These are phyloP conservation scores for Chrysopa pallens DNA, from an alignment of 1,140 invertebrate genomes.

Conservation along the genomic window DNA sequence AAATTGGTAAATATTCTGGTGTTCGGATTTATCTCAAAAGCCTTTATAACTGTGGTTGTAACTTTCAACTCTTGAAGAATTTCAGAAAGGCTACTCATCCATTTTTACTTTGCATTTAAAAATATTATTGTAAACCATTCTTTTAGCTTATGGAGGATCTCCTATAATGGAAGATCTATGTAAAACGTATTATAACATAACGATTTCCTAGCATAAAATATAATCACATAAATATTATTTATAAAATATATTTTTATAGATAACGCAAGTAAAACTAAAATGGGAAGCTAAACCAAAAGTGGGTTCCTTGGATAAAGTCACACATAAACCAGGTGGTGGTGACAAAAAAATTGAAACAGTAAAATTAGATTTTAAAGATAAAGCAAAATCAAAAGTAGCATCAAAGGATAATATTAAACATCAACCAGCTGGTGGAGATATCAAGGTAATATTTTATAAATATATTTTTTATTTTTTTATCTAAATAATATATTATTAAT, in stretches of 20 bases:
- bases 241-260: constrained; percentile 31
- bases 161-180: not conserved
- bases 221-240: not conserved
- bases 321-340: constrained; percentile 80
- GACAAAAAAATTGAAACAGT: constrained; percentile 82
- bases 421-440: constrained; percentile 67
- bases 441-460: constrained; percentile 50
- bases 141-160: not conserved
- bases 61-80: too few relatives aligned
- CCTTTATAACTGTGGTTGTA: too few relatives aligned
- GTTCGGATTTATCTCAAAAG: too few relatives aligned
- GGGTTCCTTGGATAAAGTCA: constrained; percentile 84
- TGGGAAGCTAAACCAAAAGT: constrained; percentile 90
- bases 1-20: too few relatives aligned
- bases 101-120: too few relatives aligned
- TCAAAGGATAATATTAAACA: constrained; percentile 85
- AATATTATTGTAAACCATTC: too few relatives aligned
- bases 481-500: not conserved
- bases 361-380: constrained; percentile 81
- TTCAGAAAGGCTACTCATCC: too few relatives aligned
- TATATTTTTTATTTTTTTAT: not conserved
- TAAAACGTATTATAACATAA: not conserved
- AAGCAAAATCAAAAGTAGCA: constrained; percentile 79
- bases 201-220: not conserved
- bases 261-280: constrained; percentile 65